These are phyloP conservation scores for Peromyscus melanophrys DNA, from an alignment of 2,797 vertebrate species.

Conservation along the genomic window DNA sequence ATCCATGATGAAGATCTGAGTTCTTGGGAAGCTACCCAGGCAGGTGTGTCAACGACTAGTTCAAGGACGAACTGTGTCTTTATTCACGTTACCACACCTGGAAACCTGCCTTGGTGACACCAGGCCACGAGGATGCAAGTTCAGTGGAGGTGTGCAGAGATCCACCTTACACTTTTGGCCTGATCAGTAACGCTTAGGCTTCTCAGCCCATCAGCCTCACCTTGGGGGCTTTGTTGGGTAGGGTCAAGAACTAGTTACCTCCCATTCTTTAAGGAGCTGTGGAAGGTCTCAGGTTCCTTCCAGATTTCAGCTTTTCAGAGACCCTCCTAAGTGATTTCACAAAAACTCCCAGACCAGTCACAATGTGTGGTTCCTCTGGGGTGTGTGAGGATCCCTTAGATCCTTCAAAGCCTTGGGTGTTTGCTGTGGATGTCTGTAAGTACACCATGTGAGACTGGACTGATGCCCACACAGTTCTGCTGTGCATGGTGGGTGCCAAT, in stretches of 20 bases:
- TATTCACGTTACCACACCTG: background rate
- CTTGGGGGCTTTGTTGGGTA: background rate
- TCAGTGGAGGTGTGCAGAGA: background rate
- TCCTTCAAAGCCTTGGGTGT: background rate
- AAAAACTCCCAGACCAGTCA: background rate
- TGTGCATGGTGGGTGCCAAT: background rate
- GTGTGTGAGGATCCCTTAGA: background rate
- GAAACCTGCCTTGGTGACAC: background rate
- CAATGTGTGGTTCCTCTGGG: background rate
- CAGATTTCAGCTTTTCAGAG: background rate
- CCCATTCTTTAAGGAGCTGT: background rate
- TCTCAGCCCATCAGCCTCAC: background rate
- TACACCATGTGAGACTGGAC: background rate
- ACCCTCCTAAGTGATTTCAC: background rate
- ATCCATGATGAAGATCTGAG: background rate
- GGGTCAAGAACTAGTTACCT: background rate
- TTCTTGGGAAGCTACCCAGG: background rate
- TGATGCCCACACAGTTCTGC: background rate
- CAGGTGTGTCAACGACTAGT: background rate
- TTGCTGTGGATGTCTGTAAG: background rate
- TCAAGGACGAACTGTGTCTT: background rate
- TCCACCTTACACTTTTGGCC: background rate
- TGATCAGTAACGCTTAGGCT: background rate
- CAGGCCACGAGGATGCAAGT: background rate
- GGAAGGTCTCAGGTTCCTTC: background rate